These are phyloP conservation scores for Vulpes ferrilata DNA, from an alignment of 2,113 vertebrate genomes.

Conservation along the genomic window DNA sequence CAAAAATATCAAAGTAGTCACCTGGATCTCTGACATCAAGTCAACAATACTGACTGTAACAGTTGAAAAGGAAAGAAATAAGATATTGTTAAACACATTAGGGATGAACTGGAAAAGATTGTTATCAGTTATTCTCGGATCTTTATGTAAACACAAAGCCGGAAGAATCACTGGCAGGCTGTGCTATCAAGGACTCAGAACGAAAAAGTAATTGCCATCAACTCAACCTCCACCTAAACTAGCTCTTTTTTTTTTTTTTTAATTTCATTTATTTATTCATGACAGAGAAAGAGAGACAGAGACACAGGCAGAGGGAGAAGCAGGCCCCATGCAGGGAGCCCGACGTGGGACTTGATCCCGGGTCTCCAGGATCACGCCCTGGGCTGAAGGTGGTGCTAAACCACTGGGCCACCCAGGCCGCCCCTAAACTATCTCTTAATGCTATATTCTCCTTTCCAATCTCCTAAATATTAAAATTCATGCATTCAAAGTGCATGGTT, in stretches of 20 bases:
- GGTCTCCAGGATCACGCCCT: too few relatives aligned
- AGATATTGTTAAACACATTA: not conserved
- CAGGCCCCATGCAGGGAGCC: too few relatives aligned
- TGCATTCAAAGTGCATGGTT: not conserved
- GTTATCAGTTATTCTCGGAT: not conserved
- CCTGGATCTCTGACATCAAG: constrained; percentile 35
- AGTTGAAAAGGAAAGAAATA: not conserved
- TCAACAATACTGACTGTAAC: not conserved
- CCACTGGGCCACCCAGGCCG: too few relatives aligned
- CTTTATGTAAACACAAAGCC: not conserved
- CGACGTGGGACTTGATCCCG: too few relatives aligned
- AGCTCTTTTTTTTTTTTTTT: not conserved
- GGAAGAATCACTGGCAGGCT: not conserved
- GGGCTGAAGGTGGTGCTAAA: too few relatives aligned
- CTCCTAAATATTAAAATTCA: not conserved
- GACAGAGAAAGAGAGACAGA: too few relatives aligned
- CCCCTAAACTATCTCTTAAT: not conserved
- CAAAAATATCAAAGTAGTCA: not conserved
- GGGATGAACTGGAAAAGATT: not conserved
- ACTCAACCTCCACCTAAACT: not conserved
- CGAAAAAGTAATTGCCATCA: constrained; percentile 4
- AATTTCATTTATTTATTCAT: too few relatives aligned
- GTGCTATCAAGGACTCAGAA: not conserved
- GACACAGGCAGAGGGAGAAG: too few relatives aligned
- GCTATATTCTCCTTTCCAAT: not conserved